Evolutionary conservation across 2,888 invertebrate species (phyloP), one percentile per base, ranked within the genome.

Genomic region (Penaeus monodon): DNA sequence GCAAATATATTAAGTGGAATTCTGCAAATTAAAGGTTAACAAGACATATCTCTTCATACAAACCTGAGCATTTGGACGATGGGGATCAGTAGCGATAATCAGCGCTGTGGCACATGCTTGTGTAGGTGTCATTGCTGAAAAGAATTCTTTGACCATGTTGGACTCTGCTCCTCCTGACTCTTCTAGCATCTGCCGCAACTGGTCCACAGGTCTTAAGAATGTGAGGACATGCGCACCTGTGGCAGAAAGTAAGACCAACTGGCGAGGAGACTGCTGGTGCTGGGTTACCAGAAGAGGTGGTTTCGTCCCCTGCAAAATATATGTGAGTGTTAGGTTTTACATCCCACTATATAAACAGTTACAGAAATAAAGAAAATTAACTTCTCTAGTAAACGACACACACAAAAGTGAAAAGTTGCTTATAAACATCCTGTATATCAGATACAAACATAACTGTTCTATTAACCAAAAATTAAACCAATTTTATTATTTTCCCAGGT

Each of bases 101-200:
- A 98, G 93, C 84, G 97, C 96, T 70, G 96, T 97, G 0, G 97
- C 97, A 92, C 97, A 98, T 0, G 97, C 98, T 92, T 98, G 97
- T 84, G 96, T 95, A 87, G 96, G 95, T 81, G 95, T 95, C 91
- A 97, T 96, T n/a, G 89, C 91, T 92, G 95, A 95, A 92, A 98
- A 98, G 93, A 97, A 98, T 63, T 95, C 94, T 91, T 96, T 96
- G 10, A 98, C 95, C 17, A 96, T 94, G 90, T 96, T 96, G 29
- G 96, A 95, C 91, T 98, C 97, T 0, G 97, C 96, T 0, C 98
- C 98, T 91, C 95, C 95, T 91, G 96, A 96, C 91, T 97, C 96
- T 1, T 95, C 92, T 63, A 99, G 93, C 88, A 99, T 93, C 90
- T 97, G 95, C 20, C 96, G 94, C 88, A 99, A 93, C 90, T 98